Conservation (phyloP, 2,888 invertebrate species). For the Phaedon cochleariae region DNA sequence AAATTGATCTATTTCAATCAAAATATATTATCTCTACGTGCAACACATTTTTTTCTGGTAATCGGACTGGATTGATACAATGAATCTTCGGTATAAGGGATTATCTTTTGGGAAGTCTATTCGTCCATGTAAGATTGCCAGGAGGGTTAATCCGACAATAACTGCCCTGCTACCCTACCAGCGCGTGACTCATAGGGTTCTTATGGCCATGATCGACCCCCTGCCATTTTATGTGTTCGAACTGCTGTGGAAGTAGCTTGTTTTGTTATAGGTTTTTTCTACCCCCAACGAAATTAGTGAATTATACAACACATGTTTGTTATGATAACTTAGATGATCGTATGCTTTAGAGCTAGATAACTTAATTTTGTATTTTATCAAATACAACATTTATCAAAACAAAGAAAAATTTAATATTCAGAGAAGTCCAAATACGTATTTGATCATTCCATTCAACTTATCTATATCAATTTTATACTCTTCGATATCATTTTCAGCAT, state of each 20-base stretch:
- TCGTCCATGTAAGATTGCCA: slow-evolving; percentile 28
- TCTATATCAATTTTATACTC: too few relatives aligned
- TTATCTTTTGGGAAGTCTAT: neutral
- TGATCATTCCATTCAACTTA: too few relatives aligned
- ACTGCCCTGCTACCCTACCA: slow-evolving; percentile 38
- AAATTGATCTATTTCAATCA: too few relatives aligned
- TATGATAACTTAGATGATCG: neutral
- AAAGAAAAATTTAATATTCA: too few relatives aligned
- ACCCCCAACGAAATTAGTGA: neutral
- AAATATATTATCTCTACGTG: too few relatives aligned
- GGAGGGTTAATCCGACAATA: slow-evolving; percentile 44
- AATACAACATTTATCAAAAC: too few relatives aligned
- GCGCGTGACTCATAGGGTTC: slow-evolving; percentile 38
- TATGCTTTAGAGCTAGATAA: too few relatives aligned
- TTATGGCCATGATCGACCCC: slow-evolving; percentile 36
- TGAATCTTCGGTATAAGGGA: neutral
- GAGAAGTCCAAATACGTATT: too few relatives aligned
- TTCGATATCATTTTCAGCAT: too few relatives aligned
- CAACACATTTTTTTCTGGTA: too few relatives aligned
- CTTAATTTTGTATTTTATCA: too few relatives aligned
- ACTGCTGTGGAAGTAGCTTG: slow-evolving; percentile 23
- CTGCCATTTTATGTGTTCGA: slow-evolving; percentile 34
- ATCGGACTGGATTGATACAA: neutral
- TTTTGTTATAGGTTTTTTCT: slow-evolving; percentile 19
- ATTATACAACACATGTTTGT: neutral